These are phyloP conservation scores for Alca torda DNA, from an alignment of 2,797 vertebrate genomes.

Conservation along the genomic window DNA sequence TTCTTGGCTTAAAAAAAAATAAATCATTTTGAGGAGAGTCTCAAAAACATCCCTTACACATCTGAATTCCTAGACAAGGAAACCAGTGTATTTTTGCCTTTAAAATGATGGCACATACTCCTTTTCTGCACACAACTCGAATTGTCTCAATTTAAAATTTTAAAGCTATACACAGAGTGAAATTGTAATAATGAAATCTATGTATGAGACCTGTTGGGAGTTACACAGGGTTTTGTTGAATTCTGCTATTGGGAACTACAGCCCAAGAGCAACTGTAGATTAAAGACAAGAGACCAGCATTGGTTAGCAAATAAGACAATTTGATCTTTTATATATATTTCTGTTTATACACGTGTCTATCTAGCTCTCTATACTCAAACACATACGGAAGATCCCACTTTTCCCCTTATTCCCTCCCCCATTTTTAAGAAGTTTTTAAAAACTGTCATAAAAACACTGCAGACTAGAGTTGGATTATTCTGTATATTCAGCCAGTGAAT, in stretches of 20 bases:
- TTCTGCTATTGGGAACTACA: neutral
- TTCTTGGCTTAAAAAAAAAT: neutral
- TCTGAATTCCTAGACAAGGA: neutral
- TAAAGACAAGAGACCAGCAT: neutral
- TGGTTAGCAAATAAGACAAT: neutral
- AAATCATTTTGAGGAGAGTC: neutral
- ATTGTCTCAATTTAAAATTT: neutral
- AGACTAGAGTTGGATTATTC: neutral
- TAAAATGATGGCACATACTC: neutral
- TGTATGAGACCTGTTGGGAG: neutral
- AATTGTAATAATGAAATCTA: neutral
- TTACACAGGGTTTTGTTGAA: neutral
- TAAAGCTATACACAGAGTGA: neutral
- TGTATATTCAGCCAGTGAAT: neutral
- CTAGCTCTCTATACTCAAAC: neutral
- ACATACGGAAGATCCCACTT: neutral
- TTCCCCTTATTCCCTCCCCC: neutral
- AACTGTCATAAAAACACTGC: neutral
- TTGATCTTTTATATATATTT: neutral
- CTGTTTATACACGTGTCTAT: neutral
- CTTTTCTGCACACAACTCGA: neutral
- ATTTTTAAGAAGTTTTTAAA: neutral
- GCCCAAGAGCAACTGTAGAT: neutral
- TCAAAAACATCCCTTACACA: neutral
- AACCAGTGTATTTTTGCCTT: neutral